phyloP scores from a whole-genome alignment of 2,888 invertebrate species.

The Lapara coniferarum region DNA sequence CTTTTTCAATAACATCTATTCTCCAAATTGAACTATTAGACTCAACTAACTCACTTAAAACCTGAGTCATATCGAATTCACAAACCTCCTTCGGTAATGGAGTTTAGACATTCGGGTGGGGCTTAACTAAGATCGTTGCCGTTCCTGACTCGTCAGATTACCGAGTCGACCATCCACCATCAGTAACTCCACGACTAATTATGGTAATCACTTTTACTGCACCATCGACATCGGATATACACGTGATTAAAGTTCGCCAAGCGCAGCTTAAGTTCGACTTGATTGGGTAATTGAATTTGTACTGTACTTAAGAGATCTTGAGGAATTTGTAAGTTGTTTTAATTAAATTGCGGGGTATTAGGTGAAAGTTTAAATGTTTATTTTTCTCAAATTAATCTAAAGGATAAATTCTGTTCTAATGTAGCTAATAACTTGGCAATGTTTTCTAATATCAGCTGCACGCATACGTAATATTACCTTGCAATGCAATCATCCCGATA shows the following conservation, averaged over 20 bases:
- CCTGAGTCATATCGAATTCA: slow-evolving; percentile 16
- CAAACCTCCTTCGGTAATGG: slow-evolving; percentile 30
- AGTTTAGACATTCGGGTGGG: slow-evolving; percentile 37
- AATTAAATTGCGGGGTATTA: slow-evolving; percentile 5
- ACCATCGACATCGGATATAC: slow-evolving; percentile 34
- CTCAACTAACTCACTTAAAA: slow-evolving; percentile 7
- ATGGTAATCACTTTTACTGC: slow-evolving; percentile 37
- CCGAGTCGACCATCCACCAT: slow-evolving; percentile 30
- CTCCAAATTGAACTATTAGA: not conserved
- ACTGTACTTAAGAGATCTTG: slow-evolving; percentile 7
- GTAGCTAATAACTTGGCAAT: no score
- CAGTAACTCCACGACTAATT: slow-evolving; percentile 32
- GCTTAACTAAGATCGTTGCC: slow-evolving; percentile 33
- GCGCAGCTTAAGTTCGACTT: slow-evolving; percentile 22
- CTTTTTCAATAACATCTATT: not conserved
- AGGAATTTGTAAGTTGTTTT: not conserved
- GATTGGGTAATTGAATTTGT: slow-evolving; percentile 22
- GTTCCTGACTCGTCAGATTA: slow-evolving; percentile 34
- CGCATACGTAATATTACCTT: not conserved
- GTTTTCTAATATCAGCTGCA: no score
- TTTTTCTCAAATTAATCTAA: not conserved
- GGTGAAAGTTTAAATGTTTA: not conserved
- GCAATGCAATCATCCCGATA: no score
- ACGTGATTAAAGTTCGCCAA: slow-evolving; percentile 33
- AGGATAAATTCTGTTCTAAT: not conserved